A percentile compares a stretch with the other conserved stretches of the same genome.
Evolutionary conservation across 2,888 invertebrate species (phyloP).

Genomic region (Pristionchus japonicus): DNA sequence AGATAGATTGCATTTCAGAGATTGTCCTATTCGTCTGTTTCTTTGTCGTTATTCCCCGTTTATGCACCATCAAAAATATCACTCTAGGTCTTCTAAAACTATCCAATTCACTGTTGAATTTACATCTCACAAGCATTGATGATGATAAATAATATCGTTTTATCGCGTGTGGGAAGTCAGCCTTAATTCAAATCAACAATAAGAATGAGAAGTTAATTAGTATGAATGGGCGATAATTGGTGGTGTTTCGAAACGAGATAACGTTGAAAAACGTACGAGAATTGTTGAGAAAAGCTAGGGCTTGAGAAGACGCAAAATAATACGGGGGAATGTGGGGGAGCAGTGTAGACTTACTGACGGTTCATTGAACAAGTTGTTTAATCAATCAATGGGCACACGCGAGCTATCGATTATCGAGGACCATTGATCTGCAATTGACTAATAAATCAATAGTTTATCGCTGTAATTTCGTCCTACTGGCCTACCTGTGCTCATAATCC

Average conservation of each 20-base stretch:
- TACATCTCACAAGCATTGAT: not conserved
- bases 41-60: not conserved
- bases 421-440: not conserved
- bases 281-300: not conserved
- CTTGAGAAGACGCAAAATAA: not conserved
- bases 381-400: not conserved
- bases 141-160: conserved; percentile 17
- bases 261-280: not conserved
- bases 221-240: not conserved
- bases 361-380: too few species aligned
- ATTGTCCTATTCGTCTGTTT: not conserved
- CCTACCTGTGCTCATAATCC: conserved; percentile 15
- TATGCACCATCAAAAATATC: not conserved
- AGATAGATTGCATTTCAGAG: conserved; percentile 23
- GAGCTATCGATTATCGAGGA: not conserved
- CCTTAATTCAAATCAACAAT: conserved; percentile 36
- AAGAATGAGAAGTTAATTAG: not conserved
- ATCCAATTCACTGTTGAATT: conserved; percentile 35
- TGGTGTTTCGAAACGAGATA: not conserved
- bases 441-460: not conserved
- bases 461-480: not conserved
- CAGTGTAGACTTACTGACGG: conserved; percentile 8
- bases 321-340: conserved; percentile 20
- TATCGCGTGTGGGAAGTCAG: not conserved
- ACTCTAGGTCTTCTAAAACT: conserved; percentile 26